phyloP scores from a whole-genome alignment of 2,113 vertebrate species.

The Ailurus styani region DNA sequence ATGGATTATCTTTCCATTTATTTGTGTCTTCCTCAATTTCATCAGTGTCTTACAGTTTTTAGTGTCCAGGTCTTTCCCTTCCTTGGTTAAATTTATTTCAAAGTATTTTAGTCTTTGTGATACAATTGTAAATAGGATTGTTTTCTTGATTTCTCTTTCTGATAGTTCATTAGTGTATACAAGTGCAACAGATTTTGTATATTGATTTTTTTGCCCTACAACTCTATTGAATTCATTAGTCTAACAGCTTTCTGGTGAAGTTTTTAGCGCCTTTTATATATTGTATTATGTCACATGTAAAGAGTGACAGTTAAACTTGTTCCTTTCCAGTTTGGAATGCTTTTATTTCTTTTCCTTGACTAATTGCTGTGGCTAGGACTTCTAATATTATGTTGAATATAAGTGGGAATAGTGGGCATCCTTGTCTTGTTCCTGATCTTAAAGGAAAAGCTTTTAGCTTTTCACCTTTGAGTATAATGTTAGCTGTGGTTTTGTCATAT shows the following conservation, averaged over 20 bases:
- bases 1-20: background rate
- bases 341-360: background rate
- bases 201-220: background rate
- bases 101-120: background rate
- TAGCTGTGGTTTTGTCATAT: background rate
- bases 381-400: background rate
- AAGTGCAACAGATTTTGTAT: background rate
- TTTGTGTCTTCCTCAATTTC: background rate
- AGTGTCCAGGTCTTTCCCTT: background rate
- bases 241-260: background rate
- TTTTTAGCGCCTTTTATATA: background rate
- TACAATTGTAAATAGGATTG: background rate
- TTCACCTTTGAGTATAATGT: background rate
- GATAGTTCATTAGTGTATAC: background rate
- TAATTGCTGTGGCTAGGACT: background rate
- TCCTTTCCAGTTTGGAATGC: background rate
- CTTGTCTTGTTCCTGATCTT: background rate
- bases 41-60: background rate
- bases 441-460: background rate
- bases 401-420: background rate
- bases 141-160: background rate
- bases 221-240: background rate
- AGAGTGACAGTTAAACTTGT: background rate
- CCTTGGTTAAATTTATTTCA: background rate
- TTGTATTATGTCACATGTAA: background rate